phyloP scores from a whole-genome alignment of 2,888 invertebrate genomes.

The Julus scanicus region DNA sequence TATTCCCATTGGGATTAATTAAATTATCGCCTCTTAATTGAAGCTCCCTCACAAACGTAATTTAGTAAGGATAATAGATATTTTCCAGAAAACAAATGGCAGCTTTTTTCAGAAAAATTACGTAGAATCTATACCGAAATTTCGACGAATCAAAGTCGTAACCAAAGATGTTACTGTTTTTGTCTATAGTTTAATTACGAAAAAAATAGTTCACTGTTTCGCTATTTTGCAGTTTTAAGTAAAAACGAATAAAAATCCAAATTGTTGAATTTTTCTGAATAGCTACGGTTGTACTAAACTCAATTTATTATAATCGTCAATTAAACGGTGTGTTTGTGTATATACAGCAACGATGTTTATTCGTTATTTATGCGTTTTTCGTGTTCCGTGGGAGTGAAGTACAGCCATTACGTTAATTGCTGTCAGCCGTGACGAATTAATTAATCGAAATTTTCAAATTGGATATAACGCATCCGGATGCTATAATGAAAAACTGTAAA shows the following conservation, averaged over 20 bases:
- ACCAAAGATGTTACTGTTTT: no score
- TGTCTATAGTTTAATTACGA: no score
- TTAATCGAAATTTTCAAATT: conserved; percentile 8
- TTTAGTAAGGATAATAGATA: conserved; percentile 25
- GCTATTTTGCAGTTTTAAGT: no score
- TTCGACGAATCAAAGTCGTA: not conserved
- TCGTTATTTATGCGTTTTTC: not conserved
- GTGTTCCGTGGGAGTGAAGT: not conserved
- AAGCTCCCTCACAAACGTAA: conserved; percentile 1
- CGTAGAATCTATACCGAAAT: not conserved
- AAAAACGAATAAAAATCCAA: no score
- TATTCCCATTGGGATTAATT: conserved; percentile 9
- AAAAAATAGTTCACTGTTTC: no score
- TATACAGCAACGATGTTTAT: not conserved
- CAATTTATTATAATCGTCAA: no score
- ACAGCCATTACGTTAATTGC: not conserved
- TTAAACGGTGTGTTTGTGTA: no score
- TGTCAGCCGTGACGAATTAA: not conserved
- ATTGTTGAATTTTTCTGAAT: no score
- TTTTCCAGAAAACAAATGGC: conserved; percentile 2
- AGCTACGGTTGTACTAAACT: no score
- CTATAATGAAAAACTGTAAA: not conserved
- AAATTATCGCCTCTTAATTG: conserved; percentile 19
- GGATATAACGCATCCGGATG: conserved; percentile 19
- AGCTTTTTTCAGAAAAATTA: not conserved